Base-by-base conservation (phyloP, 2,797 vertebrate species). In the Chelon auratus region DNA sequence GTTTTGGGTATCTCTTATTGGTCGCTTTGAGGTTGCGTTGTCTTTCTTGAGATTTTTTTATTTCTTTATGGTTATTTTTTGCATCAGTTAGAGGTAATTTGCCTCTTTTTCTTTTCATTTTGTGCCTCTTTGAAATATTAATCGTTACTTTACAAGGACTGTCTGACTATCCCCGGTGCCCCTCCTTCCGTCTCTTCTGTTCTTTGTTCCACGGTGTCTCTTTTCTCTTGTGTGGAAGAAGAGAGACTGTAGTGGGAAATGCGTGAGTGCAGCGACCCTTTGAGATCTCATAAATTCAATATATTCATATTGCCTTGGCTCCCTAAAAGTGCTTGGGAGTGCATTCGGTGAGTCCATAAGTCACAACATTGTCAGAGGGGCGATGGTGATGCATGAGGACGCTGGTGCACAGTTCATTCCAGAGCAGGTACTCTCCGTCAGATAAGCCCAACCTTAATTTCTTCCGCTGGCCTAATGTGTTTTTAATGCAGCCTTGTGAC, bases 401-500 rank as follows among this genome's bases (percentile, higher is more conserved):
- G 48, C 70, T 58, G n/a, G 66, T 13, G 26, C 81, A 81, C 62
- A 43, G 84, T 88, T 91, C 80, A 76, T 89, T 86, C 78, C 78
- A 26, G 84, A 81, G 77, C 88, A 89, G 85, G 83, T 89, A 82
- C 77, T 85, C 82, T 85, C 80, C 69, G 75, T 93, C 92, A 92
- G 92, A 93, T 92, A 91, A 91, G 85, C 54, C 40, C 72, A 81
- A 76, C 84, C 87, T 89, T 93, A 94, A 94, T 94, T 93, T 91
- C 89, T 93, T 93, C 89, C 78, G 80, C 82, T 86, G 88, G 89
- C 85, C 89, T 94, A 94, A 95, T 95, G 93, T 90, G 93, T 93
- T 95, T 95, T 94, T 94, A 95, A 94, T 94, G 92, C 93, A 92
- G 91, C 90, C 51, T 12, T 63, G 80, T 94, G 93, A 95, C 92